Base-by-base conservation (phyloP, 1,140 invertebrate genomes). In the Drosophila parvula region DNA sequence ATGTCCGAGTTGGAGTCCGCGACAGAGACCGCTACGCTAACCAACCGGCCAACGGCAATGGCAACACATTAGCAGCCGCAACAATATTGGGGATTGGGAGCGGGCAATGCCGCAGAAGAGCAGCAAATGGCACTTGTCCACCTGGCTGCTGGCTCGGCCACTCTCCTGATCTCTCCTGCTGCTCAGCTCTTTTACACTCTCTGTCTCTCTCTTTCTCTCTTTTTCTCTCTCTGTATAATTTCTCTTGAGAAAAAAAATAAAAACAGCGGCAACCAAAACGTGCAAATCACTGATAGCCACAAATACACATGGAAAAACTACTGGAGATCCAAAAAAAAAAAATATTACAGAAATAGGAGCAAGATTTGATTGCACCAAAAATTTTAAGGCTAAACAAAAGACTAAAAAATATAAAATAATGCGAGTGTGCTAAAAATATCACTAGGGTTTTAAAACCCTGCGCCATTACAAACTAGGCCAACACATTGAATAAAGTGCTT, bases 71-170 rank as follows among this genome's bases (percentile, higher is more conserved):
- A 76, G 53, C 40, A 73, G 44, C 50, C 40, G 12, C 60, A 48
- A n/a, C 59, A 40, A 62, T 47, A 53, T 43, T 28, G 50, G 50
- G 50, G 50, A 8, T 10, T n/a, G 32, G 50, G 16, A 59, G 44
- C 53, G 30, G 32, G 9, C 30, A 51, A 61, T 48, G 73, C 48
- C 40, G 45, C 36, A n/a, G 62, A 68, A 78, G 83, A 85, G 82
- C 76, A 86, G 68, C 78, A 82, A 86, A 88, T 74, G 79, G 83
- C 71, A 88, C 82, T 86, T 85, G 83, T 79, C 71, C 65, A 69
- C 61, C 65, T 69, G 60, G 61, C 61, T 28, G 40, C 30, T 57
- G 11, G 28, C 63, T 67, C 63, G n/a, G 51, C 44, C 36, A 44
- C 65, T 68, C 65, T 68, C 62, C 78, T 50, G 57, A 62, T 45